These are phyloP conservation scores for Spheniscus humboldti DNA, from an alignment of 2,797 vertebrate species.

Conservation along the genomic window DNA sequence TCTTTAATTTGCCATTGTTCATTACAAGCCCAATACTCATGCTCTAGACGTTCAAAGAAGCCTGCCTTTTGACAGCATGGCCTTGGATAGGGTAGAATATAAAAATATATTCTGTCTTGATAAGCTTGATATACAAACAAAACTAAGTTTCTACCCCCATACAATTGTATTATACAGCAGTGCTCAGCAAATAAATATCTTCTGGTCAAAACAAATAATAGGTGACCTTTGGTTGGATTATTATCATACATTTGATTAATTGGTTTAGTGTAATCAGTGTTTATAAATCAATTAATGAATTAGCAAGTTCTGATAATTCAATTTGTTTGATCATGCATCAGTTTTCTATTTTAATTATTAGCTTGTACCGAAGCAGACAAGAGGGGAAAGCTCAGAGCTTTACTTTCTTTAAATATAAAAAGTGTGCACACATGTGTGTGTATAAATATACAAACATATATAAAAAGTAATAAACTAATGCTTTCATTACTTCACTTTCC, in stretches of 20 bases:
- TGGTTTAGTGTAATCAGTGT: neutral
- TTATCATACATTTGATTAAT: neutral
- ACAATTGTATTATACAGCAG: neutral
- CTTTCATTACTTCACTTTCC: neutral
- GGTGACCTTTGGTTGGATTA: neutral
- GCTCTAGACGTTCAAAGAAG: neutral
- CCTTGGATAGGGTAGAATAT: neutral
- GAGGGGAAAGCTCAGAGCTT: neutral
- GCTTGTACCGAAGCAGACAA: neutral
- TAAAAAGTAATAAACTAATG: neutral
- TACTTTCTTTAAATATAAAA: neutral
- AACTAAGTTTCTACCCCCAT: neutral
- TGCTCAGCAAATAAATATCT: neutral
- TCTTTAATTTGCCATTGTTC: neutral
- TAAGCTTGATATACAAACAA: neutral
- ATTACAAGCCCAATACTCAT: neutral
- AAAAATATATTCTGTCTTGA: neutral
- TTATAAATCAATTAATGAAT: neutral
- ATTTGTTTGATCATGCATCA: neutral
- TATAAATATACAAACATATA: neutral
- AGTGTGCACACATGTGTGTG: fast-evolving
- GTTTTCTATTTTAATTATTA: neutral
- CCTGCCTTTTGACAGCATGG: neutral
- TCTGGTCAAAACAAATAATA: neutral
- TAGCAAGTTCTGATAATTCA: neutral